Base-by-base conservation (phyloP, 2,888 invertebrate genomes). In the Trimorus sp. region DNA sequence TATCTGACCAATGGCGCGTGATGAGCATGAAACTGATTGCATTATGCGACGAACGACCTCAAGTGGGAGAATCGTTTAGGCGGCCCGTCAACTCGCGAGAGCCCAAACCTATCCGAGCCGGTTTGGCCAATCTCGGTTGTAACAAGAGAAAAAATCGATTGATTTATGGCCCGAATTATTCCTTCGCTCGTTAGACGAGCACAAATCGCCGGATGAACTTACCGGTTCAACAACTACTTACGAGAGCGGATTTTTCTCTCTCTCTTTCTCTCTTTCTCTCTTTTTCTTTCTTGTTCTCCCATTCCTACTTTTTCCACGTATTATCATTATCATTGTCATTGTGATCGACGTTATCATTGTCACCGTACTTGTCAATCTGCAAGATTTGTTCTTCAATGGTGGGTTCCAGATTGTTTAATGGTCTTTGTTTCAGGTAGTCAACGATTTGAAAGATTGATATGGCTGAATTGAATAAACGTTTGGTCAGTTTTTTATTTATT, bases 11-110 rank as follows among this genome's bases (percentile, higher is more conserved):
- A 79, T 82, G 82, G 86, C 82, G 86, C 86, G 86, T 86, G 86
- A 86, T 84, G 84, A 84, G 86, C 86, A 86, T 86, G 83, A 83
- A 70, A 71, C 84, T 73, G 81, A 81, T 84, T 85, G 84, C 85
- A 85, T 86, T 85, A 85, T 83, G 78, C 68, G 82, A 54, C 79
- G 59, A 15, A 54, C 71, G 76, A 77, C 51, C 58, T 73, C 74
- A 75, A 70, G 79, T 73, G 83, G 82, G 82, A 80, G 66, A 74
- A 82, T 70, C 79, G 82, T 83, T 83, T 80, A 79, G 73, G 78
- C 82, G 78, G 69, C 40, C 78, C 78, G 78, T 78, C 77, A 71
- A 38, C 66, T 74, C 69, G 74, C 74, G 71, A 56, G 51, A 59
- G 70, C 42, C 62, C 63, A n/a, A 58, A 7, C 68, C 58, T 51